phyloP scores from a whole-genome alignment of 2,888 invertebrate genomes.

The Neuroscelio doddi region DNA sequence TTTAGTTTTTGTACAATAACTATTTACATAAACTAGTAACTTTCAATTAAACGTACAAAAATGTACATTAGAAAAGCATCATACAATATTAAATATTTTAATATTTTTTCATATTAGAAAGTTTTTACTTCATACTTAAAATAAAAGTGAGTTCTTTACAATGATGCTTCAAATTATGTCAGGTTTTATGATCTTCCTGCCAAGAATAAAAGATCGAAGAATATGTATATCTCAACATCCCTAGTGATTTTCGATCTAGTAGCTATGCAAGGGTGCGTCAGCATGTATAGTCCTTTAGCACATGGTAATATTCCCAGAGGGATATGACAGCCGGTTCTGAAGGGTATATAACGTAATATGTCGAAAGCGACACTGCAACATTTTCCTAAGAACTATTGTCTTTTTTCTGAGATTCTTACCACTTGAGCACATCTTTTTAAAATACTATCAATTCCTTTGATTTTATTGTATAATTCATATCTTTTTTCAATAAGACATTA shows the following conservation, averaged over 20 bases:
- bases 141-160: slow-evolving; percentile 41
- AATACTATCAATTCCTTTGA: too few relatives aligned
- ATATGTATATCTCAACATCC: slow-evolving; percentile 45
- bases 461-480: too few relatives aligned
- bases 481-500: too few relatives aligned
- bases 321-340: slow-evolving; percentile 50
- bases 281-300: slow-evolving; percentile 46
- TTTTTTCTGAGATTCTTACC: slow-evolving; percentile 23
- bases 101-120: slow-evolving; percentile 20
- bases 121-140: slow-evolving; percentile 28
- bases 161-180: slow-evolving; percentile 55
- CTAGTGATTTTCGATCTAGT: slow-evolving; percentile 46
- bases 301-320: slow-evolving; percentile 53
- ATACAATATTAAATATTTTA: slow-evolving; percentile 32
- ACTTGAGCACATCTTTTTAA: background rate
- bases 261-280: slow-evolving; percentile 44
- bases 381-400: slow-evolving; percentile 51
- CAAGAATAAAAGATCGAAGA: slow-evolving; percentile 46
- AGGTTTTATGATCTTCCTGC: slow-evolving; percentile 53
- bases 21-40: too few relatives aligned
- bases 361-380: slow-evolving; percentile 56
- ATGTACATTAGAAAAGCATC: slow-evolving; percentile 20
- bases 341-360: slow-evolving; percentile 53
- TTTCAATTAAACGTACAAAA: slow-evolving; percentile 13
- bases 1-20: too few relatives aligned